Conservation (phyloP, 2,888 invertebrate species). For the Drosophila trichaetosa region DNA sequence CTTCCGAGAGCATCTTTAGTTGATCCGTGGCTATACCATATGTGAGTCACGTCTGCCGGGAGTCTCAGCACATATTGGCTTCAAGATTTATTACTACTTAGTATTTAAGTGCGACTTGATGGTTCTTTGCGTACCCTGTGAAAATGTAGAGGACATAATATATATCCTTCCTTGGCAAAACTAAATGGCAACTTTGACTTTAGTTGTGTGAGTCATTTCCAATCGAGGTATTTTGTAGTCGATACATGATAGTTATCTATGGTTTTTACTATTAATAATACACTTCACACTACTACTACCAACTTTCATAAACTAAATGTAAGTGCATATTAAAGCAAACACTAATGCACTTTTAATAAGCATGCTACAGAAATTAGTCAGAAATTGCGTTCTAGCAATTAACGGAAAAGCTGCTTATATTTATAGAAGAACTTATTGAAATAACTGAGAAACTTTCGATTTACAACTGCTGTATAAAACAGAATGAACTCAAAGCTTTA, state of each 20-base stretch:
- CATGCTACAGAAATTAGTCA: neutral
- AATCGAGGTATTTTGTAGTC: neutral
- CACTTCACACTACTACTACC: neutral
- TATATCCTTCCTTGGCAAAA: neutral
- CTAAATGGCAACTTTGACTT: neutral
- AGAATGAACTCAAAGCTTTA: neutral
- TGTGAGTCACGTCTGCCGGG: constrained; percentile 65
- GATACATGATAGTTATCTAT: neutral
- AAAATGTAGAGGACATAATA: neutral
- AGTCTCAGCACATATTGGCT: constrained; percentile 73
- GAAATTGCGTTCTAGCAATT: neutral
- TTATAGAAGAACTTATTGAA: neutral
- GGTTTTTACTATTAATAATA: neutral
- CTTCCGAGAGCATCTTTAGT: constrained; percentile 22
- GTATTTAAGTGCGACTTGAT: constrained; percentile 63
- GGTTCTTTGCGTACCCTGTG: constrained; percentile 16
- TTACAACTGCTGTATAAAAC: neutral
- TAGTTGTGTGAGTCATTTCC: neutral
- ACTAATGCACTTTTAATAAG: constrained; percentile 20
- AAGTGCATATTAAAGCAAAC: neutral
- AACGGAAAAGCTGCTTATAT: neutral
- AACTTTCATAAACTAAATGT: neutral
- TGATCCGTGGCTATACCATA: constrained; percentile 36
- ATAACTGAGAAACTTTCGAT: neutral
- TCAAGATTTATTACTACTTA: constrained; percentile 65